phyloP scores from a whole-genome alignment of 30 jellyfish, hydroid and myxozoan species.

The Hydractinia symbiolongicarpus region DNA sequence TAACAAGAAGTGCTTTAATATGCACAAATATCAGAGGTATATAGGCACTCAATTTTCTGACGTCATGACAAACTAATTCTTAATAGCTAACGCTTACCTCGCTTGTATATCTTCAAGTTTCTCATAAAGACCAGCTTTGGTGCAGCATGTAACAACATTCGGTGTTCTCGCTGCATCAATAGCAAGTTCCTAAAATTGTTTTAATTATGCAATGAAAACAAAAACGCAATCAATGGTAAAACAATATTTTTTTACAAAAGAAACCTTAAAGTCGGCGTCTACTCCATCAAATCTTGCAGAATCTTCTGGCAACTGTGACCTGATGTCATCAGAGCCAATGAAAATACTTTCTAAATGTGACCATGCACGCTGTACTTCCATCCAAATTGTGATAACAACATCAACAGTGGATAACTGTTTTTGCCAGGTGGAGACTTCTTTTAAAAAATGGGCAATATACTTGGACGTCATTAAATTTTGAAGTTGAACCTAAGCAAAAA shows the following conservation, averaged over 20 bases:
- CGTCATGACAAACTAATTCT: no score
- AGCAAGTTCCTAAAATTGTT: conserved; percentile 52
- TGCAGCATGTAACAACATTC: conserved; percentile 87
- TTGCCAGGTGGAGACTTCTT: conserved; percentile 94
- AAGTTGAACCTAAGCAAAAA: conserved; percentile 77
- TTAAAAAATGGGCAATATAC: conserved; percentile 91
- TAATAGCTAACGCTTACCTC: conserved; percentile 34
- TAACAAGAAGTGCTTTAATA: no score
- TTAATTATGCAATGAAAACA: background rate
- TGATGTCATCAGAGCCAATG: conserved; percentile 93
- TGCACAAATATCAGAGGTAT: no score
- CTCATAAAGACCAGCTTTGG: conserved; percentile 78
- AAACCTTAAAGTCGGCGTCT: conserved; percentile 88
- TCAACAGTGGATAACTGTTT: conserved; percentile 89
- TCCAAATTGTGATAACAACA: conserved; percentile 89
- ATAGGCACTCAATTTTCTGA: no score
- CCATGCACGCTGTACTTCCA: conserved; percentile 98
- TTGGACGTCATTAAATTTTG: conserved; percentile 93
- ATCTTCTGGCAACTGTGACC: conserved; percentile 90
- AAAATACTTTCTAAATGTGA: conserved; percentile 94
- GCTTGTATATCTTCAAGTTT: conserved; percentile 74
- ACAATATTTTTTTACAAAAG: background rate
- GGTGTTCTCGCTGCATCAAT: conserved; percentile 84
- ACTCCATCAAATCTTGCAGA: conserved; percentile 94
- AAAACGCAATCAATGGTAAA: background rate